These are phyloP conservation scores for Venturia canescens DNA, from an alignment of 1,140 invertebrate species.

Conservation along the genomic window DNA sequence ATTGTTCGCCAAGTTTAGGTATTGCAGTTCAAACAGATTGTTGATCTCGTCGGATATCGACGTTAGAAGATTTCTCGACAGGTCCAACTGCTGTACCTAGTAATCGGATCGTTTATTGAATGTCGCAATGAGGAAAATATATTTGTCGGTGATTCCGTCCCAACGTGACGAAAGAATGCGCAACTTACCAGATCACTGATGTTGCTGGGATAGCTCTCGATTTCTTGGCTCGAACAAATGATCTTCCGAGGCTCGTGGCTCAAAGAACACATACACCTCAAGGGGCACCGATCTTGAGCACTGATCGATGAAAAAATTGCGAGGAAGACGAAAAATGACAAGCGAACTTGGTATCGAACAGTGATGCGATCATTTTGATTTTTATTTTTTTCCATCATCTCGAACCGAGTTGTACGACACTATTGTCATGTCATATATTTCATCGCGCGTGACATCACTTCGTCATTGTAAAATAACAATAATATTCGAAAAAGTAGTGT, in stretches of 20 bases:
- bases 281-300: constrained; percentile 53
- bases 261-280: constrained; percentile 60
- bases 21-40: constrained; percentile 60
- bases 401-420: constrained; percentile 5
- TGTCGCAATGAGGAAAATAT: neutral
- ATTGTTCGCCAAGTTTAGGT: constrained; percentile 68
- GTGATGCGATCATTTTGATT: neutral
- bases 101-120: constrained; percentile 25
- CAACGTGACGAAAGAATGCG: constrained; percentile 1
- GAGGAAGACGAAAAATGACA: neutral
- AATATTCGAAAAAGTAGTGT: neutral
- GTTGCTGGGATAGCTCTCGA: constrained; percentile 61
- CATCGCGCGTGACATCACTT: constrained; percentile 7
- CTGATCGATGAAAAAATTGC: constrained; percentile 2
- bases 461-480: neutral
- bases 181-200: constrained; percentile 57
- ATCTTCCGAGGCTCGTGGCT: constrained; percentile 55
- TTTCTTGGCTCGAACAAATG: constrained; percentile 56
- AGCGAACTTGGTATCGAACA: neutral
- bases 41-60: constrained; percentile 60
- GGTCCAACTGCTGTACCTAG: constrained; percentile 66
- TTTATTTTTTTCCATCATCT: constrained; percentile 12
- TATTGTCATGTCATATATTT: neutral
- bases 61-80: constrained; percentile 66
- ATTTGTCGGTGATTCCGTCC: constrained; percentile 1